These are phyloP conservation scores for Tiaroga cobitis DNA, from an alignment of 2,797 vertebrate species.

Conservation along the genomic window DNA sequence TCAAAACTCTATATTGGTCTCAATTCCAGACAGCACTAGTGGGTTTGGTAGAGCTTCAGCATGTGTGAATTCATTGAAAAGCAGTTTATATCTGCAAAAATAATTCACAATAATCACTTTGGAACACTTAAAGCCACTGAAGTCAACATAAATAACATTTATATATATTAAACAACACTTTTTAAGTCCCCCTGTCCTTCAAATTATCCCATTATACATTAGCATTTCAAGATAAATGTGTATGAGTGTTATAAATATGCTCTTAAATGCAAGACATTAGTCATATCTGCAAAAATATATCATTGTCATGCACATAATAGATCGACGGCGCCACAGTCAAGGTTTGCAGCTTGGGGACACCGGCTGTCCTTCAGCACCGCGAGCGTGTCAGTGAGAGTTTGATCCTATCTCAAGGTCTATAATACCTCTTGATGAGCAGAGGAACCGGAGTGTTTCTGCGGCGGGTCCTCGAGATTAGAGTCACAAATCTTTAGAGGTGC, in stretches of 20 bases:
- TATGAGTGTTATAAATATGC: conserved; percentile 21
- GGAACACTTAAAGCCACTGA: background rate
- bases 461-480: conserved; percentile 21
- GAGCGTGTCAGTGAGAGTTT: conserved; percentile 19
- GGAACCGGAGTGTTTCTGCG: conserved; percentile 14
- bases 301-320: conserved; percentile 38
- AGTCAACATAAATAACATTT: background rate
- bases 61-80: background rate
- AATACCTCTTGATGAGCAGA: conserved; percentile 33
- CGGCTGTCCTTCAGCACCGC: conserved; percentile 23
- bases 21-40: background rate
- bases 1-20: background rate
- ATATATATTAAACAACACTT: background rate
- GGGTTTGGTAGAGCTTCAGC: background rate
- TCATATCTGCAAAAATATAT: conserved; percentile 41
- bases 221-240: conserved; percentile 23
- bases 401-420: conserved; percentile 43
- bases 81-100: background rate
- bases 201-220: conserved; percentile 20
- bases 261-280: conserved; percentile 36
- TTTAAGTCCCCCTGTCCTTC: conserved; percentile 11
- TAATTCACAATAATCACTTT: background rate
- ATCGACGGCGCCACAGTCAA: conserved; percentile 2
- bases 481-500: conserved; percentile 41
- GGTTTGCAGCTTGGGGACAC: conserved; percentile 33